A percentile compares a stretch with the other conserved stretches of the same genome.
Evolutionary conservation across 2,888 invertebrate genomes (phyloP).

Genomic region (Chymomyza procnemis): DNA sequence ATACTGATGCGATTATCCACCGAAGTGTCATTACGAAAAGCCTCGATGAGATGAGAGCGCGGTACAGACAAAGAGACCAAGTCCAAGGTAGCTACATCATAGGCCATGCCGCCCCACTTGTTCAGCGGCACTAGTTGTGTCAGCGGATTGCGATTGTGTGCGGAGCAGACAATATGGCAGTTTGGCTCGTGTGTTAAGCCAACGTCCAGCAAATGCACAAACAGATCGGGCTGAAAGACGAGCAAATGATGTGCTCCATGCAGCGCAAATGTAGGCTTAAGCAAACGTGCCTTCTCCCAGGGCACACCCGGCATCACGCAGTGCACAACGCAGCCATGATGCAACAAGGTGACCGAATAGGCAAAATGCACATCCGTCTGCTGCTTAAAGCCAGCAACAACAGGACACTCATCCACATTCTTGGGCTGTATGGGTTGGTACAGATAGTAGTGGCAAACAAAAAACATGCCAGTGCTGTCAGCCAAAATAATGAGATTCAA

Average conservation of each 20-base stretch:
- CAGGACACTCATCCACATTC: constrained; percentile 67
- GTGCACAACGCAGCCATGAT: constrained; percentile 90
- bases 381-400: constrained; percentile 29
- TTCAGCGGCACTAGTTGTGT: constrained; percentile 84
- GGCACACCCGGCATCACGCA: constrained; percentile 89
- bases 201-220: constrained; percentile 91
- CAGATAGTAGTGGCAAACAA: constrained; percentile 89
- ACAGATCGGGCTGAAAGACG: constrained; percentile 90
- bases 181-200: constrained; percentile 90
- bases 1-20: constrained; percentile 88
- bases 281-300: constrained; percentile 86
- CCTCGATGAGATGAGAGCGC: constrained; percentile 83
- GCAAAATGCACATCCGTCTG: constrained; percentile 85
- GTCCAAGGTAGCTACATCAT: constrained; percentile 85
- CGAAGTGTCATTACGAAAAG: constrained; percentile 84
- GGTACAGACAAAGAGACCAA: constrained; percentile 84
- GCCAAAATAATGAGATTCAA: constrained; percentile 88
- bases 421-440: constrained; percentile 84
- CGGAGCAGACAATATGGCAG: constrained; percentile 86
- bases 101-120: constrained; percentile 77
- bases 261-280: constrained; percentile 87
- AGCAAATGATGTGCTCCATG: constrained; percentile 88
- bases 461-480: constrained; percentile 86
- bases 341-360: constrained; percentile 89
- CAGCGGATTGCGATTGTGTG: constrained; percentile 78